Base-by-base conservation (phyloP, 2,888 invertebrate genomes). In the Sphaerophoria taeniata region DNA sequence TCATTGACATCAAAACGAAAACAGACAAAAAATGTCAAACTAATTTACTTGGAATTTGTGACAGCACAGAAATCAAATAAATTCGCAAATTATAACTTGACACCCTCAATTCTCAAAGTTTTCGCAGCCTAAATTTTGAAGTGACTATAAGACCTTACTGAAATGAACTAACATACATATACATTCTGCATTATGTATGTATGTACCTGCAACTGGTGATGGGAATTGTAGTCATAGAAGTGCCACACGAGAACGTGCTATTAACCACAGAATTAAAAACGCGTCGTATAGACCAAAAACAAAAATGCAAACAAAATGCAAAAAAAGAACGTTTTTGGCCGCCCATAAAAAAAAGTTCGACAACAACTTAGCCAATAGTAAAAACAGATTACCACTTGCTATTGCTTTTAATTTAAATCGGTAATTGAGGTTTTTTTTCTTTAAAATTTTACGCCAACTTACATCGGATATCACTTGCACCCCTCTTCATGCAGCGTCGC, bases 341-440 rank as follows among this genome's bases (percentile, higher is more conserved):
- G 60, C 47, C 33, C 11, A 49, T 43, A 34, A 24, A 24, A 24
- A 24, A 24, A 24, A 24, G 24, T 69, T 72, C 31, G 51, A 61
- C 56, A 51, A 9, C 67, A 72, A 77, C 61, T 58, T 47, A 73
- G 56, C 53, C 71, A 80, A 84, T 80, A 80, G 55, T 75, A 60
- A 65, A 71, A 53, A 24, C 53, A 71, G 75, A 84, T 83, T 74
- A 74, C 67, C 53, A 53, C 70, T 72, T 72, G 84, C 80, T 60
- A 80, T 71, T 80, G 71, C 71, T 72, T 80, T 84, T 75, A 84
- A 84, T 84, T 84, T 84, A 80, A 80, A 84, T 75, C 84, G 75
- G 71, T 84, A 80, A 84, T 84, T 80, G 84, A 80, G 84, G 65
- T 49, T 43, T 63, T 49, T 43, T 43, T 33, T 61, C 31, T 31